Conservation (phyloP, 35 echinoderm and acorn worm species). For the Ptychodera flava region DNA sequence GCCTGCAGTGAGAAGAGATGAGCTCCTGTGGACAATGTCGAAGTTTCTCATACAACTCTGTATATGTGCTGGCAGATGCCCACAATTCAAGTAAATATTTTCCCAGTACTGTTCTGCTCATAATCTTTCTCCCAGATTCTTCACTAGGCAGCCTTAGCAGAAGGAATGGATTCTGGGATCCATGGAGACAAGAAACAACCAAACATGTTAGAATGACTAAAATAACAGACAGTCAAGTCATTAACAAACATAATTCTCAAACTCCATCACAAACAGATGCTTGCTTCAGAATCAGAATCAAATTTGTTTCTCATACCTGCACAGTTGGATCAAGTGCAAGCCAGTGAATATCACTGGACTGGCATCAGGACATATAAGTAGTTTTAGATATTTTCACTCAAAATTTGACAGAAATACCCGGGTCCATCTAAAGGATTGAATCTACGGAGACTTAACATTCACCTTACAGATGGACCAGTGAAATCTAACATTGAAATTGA, state of each 20-base stretch:
- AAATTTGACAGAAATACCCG: no score
- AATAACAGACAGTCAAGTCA: no score
- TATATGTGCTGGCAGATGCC: conserved; percentile 51
- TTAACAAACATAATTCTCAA: not conserved
- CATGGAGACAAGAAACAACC: not conserved
- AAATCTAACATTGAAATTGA: no score
- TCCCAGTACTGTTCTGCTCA: conserved; percentile 64
- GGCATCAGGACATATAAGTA: no score
- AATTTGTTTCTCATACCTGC: not conserved
- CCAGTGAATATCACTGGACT: no score
- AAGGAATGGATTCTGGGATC: conserved; percentile 65
- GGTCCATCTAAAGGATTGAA: no score
- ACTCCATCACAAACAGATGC: not conserved
- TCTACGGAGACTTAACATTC: no score
- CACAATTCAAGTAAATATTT: conserved; percentile 66
- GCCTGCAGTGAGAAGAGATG: conserved; percentile 24
- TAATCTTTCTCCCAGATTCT: conserved; percentile 37
- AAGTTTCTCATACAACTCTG: conserved; percentile 40
- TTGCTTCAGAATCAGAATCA: not conserved
- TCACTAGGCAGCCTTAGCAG: conserved; percentile 50
- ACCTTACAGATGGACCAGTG: no score
- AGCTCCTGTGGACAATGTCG: conserved; percentile 18
- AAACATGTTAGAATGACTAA: not conserved
- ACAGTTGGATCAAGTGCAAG: no score
- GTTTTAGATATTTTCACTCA: no score